Evolutionary conservation across 2,113 vertebrate genomes (phyloP), one percentile per base, ranked within the genome.

Genomic region (Mirounga angustirostris): DNA sequence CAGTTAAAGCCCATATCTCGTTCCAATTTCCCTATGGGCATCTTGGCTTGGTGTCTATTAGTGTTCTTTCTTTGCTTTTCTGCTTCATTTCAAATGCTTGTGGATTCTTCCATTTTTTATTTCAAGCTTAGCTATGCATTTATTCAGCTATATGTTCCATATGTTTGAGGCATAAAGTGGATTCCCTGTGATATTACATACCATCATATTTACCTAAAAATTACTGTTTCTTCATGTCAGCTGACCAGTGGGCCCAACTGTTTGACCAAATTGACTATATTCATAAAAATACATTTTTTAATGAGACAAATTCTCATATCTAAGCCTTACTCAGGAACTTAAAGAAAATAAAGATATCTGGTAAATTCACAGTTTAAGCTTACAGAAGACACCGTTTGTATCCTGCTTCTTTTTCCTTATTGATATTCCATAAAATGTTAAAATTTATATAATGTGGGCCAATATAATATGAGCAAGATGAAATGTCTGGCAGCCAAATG

Each of bases 201-300:
- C 11, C 5, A 63, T 26, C 40, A 18, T 19, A 82, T 92, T 61
- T 81, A 74, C 46, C 28, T 74, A 58, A 92, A 92, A 92, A 88
- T 46, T 13, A 82, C 33, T 28, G 16, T 69, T 71, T 63, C 14
- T 46, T 92, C 43, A 87, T n/a, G 18, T 73, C 43, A 26, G n/a
- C 82, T 92, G 19, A 54, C 19, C 8, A 43, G 16, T 28, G 43
- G 33, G 10, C 61, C 59, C 81, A 85, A 30, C 33, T 69, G 8
- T 69, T 89, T 52, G 10, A 79, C 4, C 21, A 16, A 93, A 58
- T 12, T 74, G 18, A 83, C 0, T n/a, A 43, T 80, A 50, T 59
- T 90, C 61, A 83, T 87, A 61, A 96, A 97, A 91, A 59, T 52
- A 36, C 2, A 85, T n/a, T 76, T 79, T 40, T 90, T 73, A 86